These are phyloP conservation scores for Cosmia pyralina DNA, from an alignment of 2,888 invertebrate genomes.

Conservation along the genomic window DNA sequence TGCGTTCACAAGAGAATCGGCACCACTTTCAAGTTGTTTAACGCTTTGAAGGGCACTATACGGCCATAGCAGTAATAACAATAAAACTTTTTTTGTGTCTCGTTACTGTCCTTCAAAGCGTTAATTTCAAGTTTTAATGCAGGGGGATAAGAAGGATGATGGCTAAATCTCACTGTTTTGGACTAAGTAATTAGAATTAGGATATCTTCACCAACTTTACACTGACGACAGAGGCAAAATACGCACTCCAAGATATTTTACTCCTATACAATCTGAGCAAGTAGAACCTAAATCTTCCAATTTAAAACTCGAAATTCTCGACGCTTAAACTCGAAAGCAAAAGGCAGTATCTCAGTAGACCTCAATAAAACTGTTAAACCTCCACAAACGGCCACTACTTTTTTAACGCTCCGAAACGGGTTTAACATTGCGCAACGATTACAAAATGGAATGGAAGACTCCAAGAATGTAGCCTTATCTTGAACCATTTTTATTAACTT, in stretches of 20 bases:
- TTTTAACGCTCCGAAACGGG: constrained; percentile 34
- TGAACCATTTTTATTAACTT: constrained; percentile 3
- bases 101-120: too few relatives aligned
- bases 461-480: constrained; percentile 47
- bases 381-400: background rate
- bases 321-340: background rate
- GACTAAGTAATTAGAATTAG: background rate
- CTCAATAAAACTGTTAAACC: constrained; percentile 11
- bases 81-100: too few relatives aligned
- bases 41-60: too few relatives aligned
- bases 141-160: background rate
- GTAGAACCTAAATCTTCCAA: background rate
- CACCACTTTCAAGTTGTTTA: background rate
- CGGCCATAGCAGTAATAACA: too few relatives aligned
- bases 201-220: background rate
- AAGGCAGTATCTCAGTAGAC: background rate
- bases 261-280: background rate
- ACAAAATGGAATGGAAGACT: constrained; percentile 24
- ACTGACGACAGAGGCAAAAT: background rate
- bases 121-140: background rate
- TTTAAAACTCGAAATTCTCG: background rate
- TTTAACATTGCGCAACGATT: constrained; percentile 50
- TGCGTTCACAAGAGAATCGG: too few relatives aligned
- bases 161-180: background rate
- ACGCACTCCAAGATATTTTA: background rate